Percentiles rank a stretch among this genome's conserved stretches.
Evolutionary conservation across 1,140 invertebrate genomes (phyloP).

Genomic region (Brachionus manjavacas): DNA sequence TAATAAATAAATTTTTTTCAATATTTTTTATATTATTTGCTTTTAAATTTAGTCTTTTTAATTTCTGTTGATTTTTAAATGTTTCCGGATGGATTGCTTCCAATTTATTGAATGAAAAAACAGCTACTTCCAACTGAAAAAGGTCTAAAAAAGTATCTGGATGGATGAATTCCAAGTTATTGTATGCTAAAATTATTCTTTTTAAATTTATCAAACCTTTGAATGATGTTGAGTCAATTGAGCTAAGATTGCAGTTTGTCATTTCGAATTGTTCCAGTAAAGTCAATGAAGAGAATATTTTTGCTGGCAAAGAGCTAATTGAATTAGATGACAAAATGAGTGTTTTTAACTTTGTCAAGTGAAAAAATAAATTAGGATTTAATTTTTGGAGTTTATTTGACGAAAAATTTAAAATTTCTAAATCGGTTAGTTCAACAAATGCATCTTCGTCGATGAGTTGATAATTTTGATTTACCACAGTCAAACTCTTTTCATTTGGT

Average conservation of each 20-base stretch:
- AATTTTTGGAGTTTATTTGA: not conserved
- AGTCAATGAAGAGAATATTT: not conserved
- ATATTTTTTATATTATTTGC: not conserved
- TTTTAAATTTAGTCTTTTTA: slow-evolving; percentile 6
- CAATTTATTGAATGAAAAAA: slow-evolving; percentile 12
- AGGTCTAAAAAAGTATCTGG: not conserved
- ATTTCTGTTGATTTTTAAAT: slow-evolving; percentile 2
- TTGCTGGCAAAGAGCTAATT: not conserved
- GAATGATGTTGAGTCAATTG: not conserved
- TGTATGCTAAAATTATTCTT: slow-evolving; percentile 3
- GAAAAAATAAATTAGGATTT: not conserved
- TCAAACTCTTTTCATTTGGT: not conserved
- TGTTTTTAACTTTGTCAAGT: slow-evolving; percentile 12
- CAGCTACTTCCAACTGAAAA: not conserved
- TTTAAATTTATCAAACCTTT: not conserved
- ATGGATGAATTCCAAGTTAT: not conserved
- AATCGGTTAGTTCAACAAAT: not conserved
- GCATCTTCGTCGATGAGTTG: not conserved
- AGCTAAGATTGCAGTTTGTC: not conserved
- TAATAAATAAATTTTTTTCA: not conserved
- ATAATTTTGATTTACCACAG: not conserved
- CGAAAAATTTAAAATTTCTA: not conserved
- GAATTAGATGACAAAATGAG: slow-evolving; percentile 22
- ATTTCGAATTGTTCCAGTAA: not conserved
- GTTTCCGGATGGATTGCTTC: not conserved